Evolutionary conservation across 2,797 vertebrate species (phyloP).

Genomic region (Pangasius macronema): DNA sequence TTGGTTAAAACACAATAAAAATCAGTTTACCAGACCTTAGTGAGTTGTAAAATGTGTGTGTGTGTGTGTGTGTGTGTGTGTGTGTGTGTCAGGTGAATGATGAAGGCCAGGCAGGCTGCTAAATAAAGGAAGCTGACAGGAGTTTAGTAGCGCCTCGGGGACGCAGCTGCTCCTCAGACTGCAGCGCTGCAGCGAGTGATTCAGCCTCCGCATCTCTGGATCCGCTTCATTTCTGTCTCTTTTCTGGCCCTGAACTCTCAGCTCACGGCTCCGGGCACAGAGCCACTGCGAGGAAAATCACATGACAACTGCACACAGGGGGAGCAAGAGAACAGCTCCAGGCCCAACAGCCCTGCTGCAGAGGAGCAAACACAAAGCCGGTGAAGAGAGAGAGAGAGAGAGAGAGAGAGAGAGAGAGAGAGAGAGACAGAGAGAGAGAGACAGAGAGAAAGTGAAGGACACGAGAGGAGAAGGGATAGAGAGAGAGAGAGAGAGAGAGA

Average conservation of each 20-base stretch:
- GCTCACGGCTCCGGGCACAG: conserved; percentile 21
- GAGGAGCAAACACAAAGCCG: neutral
- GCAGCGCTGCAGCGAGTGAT: conserved; percentile 5
- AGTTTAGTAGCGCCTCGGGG: conserved; percentile 1
- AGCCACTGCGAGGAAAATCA: conserved; percentile 33
- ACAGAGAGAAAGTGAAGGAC: neutral
- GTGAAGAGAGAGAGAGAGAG: neutral
- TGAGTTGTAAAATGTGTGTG: neutral
- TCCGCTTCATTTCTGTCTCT: neutral
- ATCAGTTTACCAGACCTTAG: neutral
- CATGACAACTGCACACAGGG: conserved; percentile 33
- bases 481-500: neutral
- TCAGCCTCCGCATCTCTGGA: neutral
- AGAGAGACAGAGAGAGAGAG: neutral
- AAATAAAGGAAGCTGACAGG: conserved; percentile 22
- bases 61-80: conserved; percentile 10
- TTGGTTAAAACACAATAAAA: conserved; percentile 4
- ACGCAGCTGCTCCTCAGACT: neutral
- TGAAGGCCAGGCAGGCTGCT: conserved; percentile 5
- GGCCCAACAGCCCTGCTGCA: neutral
- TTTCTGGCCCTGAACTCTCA: neutral
- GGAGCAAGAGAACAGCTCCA: neutral
- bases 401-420: neutral
- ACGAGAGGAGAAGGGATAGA: neutral
- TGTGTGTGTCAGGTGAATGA: conserved; percentile 13